phyloP scores from a whole-genome alignment of 2,797 vertebrate genomes.

The Meda fulgida region DNA sequence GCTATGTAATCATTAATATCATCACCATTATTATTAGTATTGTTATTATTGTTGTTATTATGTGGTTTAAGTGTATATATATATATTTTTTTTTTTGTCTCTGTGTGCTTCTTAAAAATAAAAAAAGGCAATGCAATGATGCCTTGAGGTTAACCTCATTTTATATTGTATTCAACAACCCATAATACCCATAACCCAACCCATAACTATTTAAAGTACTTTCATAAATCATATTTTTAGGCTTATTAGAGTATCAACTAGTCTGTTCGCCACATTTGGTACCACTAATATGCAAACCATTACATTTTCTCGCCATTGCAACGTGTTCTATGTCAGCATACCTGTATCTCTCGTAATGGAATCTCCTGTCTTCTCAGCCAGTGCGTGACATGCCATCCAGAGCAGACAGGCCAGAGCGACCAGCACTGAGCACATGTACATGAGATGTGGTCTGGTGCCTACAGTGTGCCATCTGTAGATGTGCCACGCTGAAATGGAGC shows the following conservation, averaged over 20 bases:
- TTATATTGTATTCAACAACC: background rate
- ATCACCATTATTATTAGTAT: too few relatives aligned
- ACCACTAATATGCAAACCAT: background rate
- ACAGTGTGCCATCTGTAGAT: conserved; percentile 47
- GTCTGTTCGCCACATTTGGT: background rate
- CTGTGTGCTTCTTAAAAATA: background rate
- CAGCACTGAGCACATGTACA: conserved; percentile 6
- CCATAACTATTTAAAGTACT: background rate
- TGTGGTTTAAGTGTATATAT: too few relatives aligned
- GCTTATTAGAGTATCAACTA: background rate
- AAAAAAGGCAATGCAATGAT: background rate
- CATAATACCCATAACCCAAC: background rate
- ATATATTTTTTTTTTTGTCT: background rate
- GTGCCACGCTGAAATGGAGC: conserved; percentile 32
- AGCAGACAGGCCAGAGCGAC: background rate
- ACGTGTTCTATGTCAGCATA: background rate
- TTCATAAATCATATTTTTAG: background rate
- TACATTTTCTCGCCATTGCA: background rate
- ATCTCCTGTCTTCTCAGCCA: background rate
- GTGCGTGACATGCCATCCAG: background rate
- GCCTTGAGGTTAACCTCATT: background rate
- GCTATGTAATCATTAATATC: too few relatives aligned
- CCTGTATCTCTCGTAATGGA: background rate
- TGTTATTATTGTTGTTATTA: too few relatives aligned
- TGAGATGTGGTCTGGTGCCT: conserved; percentile 33